phyloP scores from a whole-genome alignment of 2,797 vertebrate species.

The Gambusia yucatana region DNA sequence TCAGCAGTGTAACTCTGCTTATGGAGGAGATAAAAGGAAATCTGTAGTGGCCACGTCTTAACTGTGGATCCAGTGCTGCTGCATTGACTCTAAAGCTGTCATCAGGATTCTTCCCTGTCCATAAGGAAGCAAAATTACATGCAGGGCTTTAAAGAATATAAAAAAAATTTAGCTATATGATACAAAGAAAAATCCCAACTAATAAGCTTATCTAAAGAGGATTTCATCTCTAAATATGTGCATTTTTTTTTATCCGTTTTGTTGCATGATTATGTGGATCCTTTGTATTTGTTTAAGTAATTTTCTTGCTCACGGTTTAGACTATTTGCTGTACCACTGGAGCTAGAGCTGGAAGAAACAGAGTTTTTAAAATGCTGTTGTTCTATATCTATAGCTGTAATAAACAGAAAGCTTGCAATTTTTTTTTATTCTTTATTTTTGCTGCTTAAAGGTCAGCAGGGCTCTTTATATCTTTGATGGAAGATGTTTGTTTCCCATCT shows the following conservation, averaged over 20 bases:
- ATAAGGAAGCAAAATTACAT: slow-evolving; percentile 22
- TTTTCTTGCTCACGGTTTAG: neutral
- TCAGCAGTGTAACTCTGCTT: neutral
- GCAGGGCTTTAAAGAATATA: slow-evolving; percentile 12
- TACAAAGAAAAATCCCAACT: neutral
- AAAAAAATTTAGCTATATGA: neutral
- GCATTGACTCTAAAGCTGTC: neutral
- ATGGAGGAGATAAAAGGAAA: neutral
- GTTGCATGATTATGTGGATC: neutral
- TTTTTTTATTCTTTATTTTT: neutral
- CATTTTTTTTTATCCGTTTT: neutral
- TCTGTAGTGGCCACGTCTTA: slow-evolving; percentile 7
- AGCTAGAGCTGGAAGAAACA: neutral
- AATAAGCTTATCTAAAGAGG: neutral
- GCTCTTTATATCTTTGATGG: slow-evolving; percentile 28
- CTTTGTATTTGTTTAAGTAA: neutral
- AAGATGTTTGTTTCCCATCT: slow-evolving; percentile 34
- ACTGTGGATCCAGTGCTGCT: neutral
- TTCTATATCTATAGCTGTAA: neutral
- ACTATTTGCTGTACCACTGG: neutral
- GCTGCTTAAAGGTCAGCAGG: neutral
- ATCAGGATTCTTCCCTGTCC: slow-evolving; percentile 27
- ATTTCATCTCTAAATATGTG: neutral
- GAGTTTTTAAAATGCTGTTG: neutral
- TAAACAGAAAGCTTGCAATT: neutral